These are phyloP conservation scores for Ophioderma brevispina DNA, from an alignment of 35 echinoderm and acorn worm genomes.

Conservation along the genomic window DNA sequence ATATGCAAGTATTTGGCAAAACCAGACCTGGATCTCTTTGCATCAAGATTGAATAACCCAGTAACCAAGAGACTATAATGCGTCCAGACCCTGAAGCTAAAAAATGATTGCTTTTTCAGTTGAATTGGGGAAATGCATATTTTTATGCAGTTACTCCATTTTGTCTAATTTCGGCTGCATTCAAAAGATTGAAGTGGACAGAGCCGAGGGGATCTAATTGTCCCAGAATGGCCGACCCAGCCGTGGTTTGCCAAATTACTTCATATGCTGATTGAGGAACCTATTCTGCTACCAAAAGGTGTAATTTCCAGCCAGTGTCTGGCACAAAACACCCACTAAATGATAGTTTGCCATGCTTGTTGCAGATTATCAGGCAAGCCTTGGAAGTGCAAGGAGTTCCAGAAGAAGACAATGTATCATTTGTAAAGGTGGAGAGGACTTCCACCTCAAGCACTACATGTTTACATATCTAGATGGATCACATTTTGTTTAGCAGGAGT, in stretches of 20 bases:
- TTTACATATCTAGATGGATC: constrained; percentile 1
- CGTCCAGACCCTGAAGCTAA: constrained; percentile 55
- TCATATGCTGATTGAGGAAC: constrained; percentile 7
- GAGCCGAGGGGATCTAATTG: constrained; percentile 7
- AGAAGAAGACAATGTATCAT: constrained; percentile 10
- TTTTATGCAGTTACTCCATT: constrained; percentile 72
- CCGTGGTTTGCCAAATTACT: background rate
- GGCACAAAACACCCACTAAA: background rate
- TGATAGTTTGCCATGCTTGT: background rate
- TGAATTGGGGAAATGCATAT: constrained; percentile 32
- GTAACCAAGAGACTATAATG: constrained; percentile 36
- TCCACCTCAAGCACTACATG: constrained; percentile 36
- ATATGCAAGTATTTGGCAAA: constrained; percentile 6
- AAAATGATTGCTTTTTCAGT: constrained; percentile 50
- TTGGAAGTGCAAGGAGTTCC: constrained; percentile 15
- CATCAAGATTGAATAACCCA: constrained; percentile 62
- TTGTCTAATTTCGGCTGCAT: constrained; percentile 34
- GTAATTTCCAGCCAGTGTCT: constrained; percentile 3
- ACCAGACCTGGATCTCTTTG: constrained; percentile 65
- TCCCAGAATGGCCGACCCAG: too few species aligned
- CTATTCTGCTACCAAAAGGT: background rate
- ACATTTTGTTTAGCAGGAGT: background rate
- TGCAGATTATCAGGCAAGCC: constrained; percentile 32
- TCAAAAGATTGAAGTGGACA: constrained; percentile 56
- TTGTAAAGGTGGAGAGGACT: background rate